phyloP scores from a whole-genome alignment of 2,113 vertebrate species.

The Hippoglossus stenolepis region DNA sequence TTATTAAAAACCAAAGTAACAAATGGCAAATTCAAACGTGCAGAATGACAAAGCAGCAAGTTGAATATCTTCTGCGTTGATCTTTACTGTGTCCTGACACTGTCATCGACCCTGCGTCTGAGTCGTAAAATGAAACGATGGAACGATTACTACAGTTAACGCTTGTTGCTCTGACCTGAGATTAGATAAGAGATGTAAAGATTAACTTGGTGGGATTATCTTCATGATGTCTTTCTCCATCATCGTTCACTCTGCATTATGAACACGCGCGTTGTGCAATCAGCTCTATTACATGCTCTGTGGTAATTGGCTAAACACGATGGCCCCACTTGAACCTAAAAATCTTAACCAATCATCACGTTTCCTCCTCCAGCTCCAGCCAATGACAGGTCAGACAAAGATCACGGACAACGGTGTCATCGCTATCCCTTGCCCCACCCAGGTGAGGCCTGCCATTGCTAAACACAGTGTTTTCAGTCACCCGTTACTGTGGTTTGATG shows the following conservation, averaged over 20 bases:
- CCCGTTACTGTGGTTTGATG: too few relatives aligned
- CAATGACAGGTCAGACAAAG: conserved; percentile 28
- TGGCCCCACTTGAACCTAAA: not conserved
- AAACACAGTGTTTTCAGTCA: not conserved
- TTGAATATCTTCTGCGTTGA: not conserved
- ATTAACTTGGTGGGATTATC: conserved; percentile 25
- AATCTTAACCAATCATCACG: conserved; percentile 25
- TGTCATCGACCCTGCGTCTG: conserved; percentile 2
- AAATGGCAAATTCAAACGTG: not conserved
- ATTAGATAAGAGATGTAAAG: conserved; percentile 66
- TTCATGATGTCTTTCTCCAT: not conserved
- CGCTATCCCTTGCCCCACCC: conserved; percentile 65
- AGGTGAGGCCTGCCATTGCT: conserved; percentile 59
- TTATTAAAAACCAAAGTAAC: not conserved
- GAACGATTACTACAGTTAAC: not conserved
- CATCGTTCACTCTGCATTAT: not conserved
- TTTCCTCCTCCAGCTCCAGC: conserved; percentile 72
- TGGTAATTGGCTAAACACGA: not conserved
- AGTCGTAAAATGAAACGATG: conserved; percentile 30
- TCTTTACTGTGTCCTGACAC: not conserved
- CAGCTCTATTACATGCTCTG: not conserved
- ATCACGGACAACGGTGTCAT: not conserved
- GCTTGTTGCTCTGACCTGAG: conserved; percentile 1
- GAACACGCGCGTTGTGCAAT: conserved; percentile 18
- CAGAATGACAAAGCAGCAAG: not conserved